A percentile compares a stretch with the other conserved stretches of the same genome.
phyloP scores from a whole-genome alignment of 1,140 invertebrate genomes.

The Nylanderia fulva region DNA sequence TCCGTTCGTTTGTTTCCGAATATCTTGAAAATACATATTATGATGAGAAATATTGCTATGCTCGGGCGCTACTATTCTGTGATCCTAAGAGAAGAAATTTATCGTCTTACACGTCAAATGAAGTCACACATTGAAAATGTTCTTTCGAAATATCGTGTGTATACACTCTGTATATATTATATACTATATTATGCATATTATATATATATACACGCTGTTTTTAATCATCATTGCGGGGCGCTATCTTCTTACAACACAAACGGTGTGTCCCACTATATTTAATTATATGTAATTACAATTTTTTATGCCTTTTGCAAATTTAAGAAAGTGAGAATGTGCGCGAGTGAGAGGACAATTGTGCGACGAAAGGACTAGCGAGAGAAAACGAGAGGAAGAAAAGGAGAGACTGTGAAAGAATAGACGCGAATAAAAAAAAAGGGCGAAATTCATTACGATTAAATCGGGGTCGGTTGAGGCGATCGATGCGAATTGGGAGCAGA shows the following conservation, averaged over 20 bases:
- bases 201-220: constrained; percentile 59
- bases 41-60: constrained; percentile 75
- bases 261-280: constrained; percentile 43
- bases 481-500: not conserved
- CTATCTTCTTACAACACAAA: not conserved
- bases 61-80: constrained; percentile 82
- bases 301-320: constrained; percentile 62
- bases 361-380: not conserved
- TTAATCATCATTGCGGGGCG: constrained; percentile 41
- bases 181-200: constrained; percentile 71
- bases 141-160: constrained; percentile 64
- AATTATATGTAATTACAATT: constrained; percentile 59
- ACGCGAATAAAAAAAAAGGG: constrained; percentile 1
- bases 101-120: constrained; percentile 67
- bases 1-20: constrained; percentile 67
- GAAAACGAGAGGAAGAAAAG: not conserved
- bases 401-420: not conserved
- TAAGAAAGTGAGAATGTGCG: constrained; percentile 5
- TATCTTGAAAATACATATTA: constrained; percentile 70
- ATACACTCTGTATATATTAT: constrained; percentile 71
- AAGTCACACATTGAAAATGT: constrained; percentile 64
- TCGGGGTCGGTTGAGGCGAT: not conserved
- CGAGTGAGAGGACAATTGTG: not conserved
- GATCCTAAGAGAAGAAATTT: constrained; percentile 76
- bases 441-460: constrained; percentile 54